These are phyloP conservation scores for Eptesicus fuscus DNA, from an alignment of 2,113 vertebrate genomes.

Conservation along the genomic window DNA sequence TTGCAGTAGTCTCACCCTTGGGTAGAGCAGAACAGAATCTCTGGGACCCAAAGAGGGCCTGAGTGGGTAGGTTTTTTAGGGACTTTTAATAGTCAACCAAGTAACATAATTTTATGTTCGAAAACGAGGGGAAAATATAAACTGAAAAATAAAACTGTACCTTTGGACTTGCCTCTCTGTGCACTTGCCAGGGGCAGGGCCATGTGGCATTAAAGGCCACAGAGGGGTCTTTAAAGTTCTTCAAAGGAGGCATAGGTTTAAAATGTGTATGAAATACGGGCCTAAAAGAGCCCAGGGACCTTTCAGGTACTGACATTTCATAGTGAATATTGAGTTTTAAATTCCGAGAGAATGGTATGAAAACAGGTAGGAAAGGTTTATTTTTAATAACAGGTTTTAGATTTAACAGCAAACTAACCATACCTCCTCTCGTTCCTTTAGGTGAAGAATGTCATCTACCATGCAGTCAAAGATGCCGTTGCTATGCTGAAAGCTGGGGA, in stretches of 20 bases:
- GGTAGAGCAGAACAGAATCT: not conserved
- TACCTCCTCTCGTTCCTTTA: slow-evolving; percentile 4
- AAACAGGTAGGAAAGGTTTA: not conserved
- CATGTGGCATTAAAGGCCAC: not conserved
- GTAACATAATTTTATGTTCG: not conserved
- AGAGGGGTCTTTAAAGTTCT: not conserved
- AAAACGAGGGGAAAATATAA: not conserved
- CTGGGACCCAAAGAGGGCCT: not conserved
- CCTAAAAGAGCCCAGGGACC: not conserved
- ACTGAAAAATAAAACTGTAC: not conserved
- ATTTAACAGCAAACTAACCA: not conserved
- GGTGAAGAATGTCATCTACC: slow-evolving; percentile 90
- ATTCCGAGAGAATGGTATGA: not conserved
- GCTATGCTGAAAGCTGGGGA: slow-evolving; percentile 85
- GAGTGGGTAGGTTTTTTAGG: not conserved
- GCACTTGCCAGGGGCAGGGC: not conserved
- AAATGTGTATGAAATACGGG: not conserved
- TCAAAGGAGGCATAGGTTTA: not conserved
- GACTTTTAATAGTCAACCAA: not conserved
- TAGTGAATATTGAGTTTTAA: not conserved
- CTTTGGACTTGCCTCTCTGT: not conserved
- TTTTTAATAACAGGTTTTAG: not conserved
- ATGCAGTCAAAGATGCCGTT: slow-evolving; percentile 86
- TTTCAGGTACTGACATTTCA: not conserved
- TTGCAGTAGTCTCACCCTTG: not conserved